Conservation (phyloP, 2,113 vertebrate genomes). For the Tringa solitaria region DNA sequence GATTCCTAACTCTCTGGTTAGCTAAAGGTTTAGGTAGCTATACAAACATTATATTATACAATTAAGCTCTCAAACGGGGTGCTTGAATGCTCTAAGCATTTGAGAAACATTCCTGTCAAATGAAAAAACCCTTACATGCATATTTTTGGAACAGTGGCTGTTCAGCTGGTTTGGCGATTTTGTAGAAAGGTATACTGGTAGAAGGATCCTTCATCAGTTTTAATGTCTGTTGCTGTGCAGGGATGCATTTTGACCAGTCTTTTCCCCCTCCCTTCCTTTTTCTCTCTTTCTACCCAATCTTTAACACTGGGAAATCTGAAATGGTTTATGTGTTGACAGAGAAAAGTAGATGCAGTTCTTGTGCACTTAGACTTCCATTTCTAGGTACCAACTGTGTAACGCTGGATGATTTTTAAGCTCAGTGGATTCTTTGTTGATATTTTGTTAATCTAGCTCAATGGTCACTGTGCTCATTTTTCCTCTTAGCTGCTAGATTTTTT, state of each 20-base stretch:
- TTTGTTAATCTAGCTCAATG: constrained; percentile 28
- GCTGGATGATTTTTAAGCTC: background rate
- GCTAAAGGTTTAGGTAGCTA: background rate
- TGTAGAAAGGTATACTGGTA: background rate
- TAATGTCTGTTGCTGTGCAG: background rate
- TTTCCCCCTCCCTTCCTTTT: background rate
- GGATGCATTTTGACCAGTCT: background rate
- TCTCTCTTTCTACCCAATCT: background rate
- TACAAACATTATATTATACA: background rate
- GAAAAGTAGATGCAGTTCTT: background rate
- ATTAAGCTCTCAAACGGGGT: background rate
- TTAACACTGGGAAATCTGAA: background rate
- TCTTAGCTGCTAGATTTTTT: constrained; percentile 47
- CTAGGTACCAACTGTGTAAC: background rate
- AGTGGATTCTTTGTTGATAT: constrained; percentile 44
- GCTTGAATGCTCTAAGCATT: background rate
- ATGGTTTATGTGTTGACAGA: background rate
- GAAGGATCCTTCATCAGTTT: background rate
- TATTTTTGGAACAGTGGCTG: background rate
- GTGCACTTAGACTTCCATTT: background rate
- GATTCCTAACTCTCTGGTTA: background rate
- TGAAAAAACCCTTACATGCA: background rate
- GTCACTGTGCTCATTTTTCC: constrained; percentile 28
- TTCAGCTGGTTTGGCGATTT: background rate
- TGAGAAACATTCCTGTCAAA: background rate